Evolutionary conservation across 2,113 vertebrate species (phyloP).

Genomic region (Gavialis gangeticus): DNA sequence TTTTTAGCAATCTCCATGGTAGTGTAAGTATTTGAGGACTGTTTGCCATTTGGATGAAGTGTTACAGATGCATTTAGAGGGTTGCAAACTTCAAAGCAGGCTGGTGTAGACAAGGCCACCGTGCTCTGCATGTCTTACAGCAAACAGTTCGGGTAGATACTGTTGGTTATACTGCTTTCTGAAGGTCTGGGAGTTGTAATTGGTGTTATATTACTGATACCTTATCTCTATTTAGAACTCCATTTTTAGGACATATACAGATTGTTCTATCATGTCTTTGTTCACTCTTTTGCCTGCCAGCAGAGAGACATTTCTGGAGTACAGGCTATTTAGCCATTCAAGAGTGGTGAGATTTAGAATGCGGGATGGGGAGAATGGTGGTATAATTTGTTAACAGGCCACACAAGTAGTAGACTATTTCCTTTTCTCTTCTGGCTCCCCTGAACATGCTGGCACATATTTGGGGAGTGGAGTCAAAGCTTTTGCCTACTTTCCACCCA

Average conservation of each 20-base stretch:
- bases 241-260: background rate
- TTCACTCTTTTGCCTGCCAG: background rate
- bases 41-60: background rate
- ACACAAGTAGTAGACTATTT: background rate
- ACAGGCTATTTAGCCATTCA: constrained; percentile 39
- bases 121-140: background rate
- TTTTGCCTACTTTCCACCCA: background rate
- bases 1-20: fast-evolving
- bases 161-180: background rate
- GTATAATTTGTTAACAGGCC: background rate
- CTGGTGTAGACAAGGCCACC: background rate
- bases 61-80: fast-evolving
- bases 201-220: background rate
- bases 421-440: background rate
- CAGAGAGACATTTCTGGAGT: constrained; percentile 25
- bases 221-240: background rate
- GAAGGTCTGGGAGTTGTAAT: background rate
- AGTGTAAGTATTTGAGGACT: background rate
- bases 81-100: background rate
- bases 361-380: background rate
- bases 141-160: background rate
- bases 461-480: background rate
- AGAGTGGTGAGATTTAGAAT: background rate
- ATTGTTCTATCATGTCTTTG: constrained; percentile 12
- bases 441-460: background rate